Evolutionary conservation across 2,888 invertebrate species (phyloP), one percentile per base, ranked within the genome.

Genomic region (Drosophila meridiana): DNA sequence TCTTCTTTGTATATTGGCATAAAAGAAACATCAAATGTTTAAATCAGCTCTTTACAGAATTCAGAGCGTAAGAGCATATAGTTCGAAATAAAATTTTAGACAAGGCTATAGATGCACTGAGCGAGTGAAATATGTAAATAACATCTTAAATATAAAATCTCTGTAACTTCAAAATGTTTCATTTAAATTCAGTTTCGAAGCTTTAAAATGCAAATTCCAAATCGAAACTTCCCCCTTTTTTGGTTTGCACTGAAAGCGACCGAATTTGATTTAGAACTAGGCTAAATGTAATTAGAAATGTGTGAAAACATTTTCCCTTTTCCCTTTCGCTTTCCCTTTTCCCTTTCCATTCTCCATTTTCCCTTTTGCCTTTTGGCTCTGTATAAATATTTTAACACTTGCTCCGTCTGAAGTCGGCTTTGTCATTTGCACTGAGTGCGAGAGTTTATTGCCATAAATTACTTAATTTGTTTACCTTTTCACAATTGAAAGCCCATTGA

Each of bases 381-480:
- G 7, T 38, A 55, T 20, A 38, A 55, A 55, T 38, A 38, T 36
- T 38, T 55, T 9, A 28, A 1, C 38, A 14, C 20, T 58, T 34
- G 9, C 28, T 28, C 59, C 47, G 13, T 20, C 52, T 20, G 20
- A 13, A 13, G 34, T 20, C 36, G 20, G 52, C 40, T 67, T 56
- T 53, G 68, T 74, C 61, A 59, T 61, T 52, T 38, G 67, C 62
- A 13, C 28, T 3, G 28, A 67, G 32, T 56, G 57, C 56, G 30
- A 42, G 56, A 56, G 42, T 59, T 64, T 61, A 64, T 80, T 64
- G 78, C 69, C 82, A 83, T 84, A 87, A 83, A 84, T 87, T 84
- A 79, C 69, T 70, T 82, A 84, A 83, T 84, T 82, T 87, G 80
- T 74, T 85, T 85, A 82, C 82, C 69, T 72, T 58, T 63, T 67